Evolutionary conservation across 2,797 vertebrate genomes (phyloP).

Genomic region (Orientallactaga sibirica): DNA sequence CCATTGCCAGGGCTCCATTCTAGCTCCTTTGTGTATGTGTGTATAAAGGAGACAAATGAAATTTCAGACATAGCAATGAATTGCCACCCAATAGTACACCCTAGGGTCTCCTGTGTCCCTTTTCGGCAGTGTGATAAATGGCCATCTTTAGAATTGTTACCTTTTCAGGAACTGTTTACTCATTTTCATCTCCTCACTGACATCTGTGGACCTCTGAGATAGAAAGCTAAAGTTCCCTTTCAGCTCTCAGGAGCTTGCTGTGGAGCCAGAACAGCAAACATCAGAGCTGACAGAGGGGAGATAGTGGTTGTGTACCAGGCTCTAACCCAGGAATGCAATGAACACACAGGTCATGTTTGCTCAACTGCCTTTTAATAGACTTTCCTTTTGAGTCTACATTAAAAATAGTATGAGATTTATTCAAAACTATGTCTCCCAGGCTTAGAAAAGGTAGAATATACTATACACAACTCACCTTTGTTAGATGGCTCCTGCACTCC

Average conservation of each 20-base stretch:
- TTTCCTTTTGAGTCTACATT: constrained; percentile 22
- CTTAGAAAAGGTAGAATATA: neutral
- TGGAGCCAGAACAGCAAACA: neutral
- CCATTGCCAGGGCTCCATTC: constrained; percentile 8
- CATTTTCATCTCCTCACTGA: constrained; percentile 52
- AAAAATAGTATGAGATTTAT: neutral
- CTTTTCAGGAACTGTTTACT: constrained; percentile 61
- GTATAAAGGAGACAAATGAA: constrained; percentile 53
- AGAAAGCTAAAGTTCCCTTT: neutral
- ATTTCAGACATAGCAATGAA: constrained; percentile 51
- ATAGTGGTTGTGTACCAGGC: rapidly evolving
- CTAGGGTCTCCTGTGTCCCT: constrained; percentile 23
- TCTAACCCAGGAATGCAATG: neutral
- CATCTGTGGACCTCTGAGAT: constrained; percentile 32
- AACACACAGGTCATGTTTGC: neutral
- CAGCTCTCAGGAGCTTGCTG: neutral
- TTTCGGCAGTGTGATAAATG: constrained; percentile 64
- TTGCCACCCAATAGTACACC: constrained; percentile 11
- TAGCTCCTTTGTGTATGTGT: constrained; percentile 18
- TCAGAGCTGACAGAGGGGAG: neutral
- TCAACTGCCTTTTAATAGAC: neutral
- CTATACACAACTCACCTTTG: neutral
- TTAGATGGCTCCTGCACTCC: neutral
- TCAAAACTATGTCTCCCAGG: neutral
- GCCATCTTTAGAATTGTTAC: constrained; percentile 72